These are phyloP conservation scores for Matsumyia berberina DNA, from an alignment of 2,888 invertebrate species.

Conservation along the genomic window DNA sequence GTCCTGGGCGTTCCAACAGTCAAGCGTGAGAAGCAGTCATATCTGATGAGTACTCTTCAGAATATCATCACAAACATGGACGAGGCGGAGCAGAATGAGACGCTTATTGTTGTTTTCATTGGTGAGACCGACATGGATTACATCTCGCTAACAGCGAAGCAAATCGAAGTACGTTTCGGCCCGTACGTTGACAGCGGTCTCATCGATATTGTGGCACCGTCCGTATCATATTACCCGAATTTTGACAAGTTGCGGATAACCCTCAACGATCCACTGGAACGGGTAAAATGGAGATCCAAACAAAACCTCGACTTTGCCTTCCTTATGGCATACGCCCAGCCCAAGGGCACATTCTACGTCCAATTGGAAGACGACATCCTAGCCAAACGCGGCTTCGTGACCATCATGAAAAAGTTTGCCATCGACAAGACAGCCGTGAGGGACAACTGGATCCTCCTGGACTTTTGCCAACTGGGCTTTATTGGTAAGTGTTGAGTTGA, in stretches of 20 bases:
- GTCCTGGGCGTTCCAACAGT: slow-evolving; percentile 95
- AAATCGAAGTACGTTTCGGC: slow-evolving; percentile 91
- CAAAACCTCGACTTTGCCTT: slow-evolving; percentile 97
- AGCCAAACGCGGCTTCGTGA: slow-evolving; percentile 92
- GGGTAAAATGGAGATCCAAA: slow-evolving; percentile 96
- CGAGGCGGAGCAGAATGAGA: slow-evolving; percentile 89
- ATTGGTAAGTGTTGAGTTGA: slow-evolving; percentile 88
- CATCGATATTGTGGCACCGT: slow-evolving; percentile 95
- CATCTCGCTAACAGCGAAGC: slow-evolving; percentile 89
- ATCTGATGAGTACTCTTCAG: slow-evolving; percentile 93
- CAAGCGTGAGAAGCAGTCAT: slow-evolving; percentile 93
- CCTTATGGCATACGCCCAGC: slow-evolving; percentile 96
- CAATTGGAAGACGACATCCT: slow-evolving; percentile 98
- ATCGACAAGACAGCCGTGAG: slow-evolving; percentile 89
- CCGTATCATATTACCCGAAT: slow-evolving; percentile 94
- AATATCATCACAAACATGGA: slow-evolving; percentile 93
- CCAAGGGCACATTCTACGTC: slow-evolving; percentile 94
- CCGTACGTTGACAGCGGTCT: slow-evolving; percentile 90
- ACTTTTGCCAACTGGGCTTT: slow-evolving; percentile 97
- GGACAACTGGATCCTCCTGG: slow-evolving; percentile 93
- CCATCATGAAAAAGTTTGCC: slow-evolving; percentile 93
- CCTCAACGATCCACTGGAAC: slow-evolving; percentile 93
- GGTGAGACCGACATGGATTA: slow-evolving; percentile 94
- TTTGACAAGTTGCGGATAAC: slow-evolving; percentile 90
- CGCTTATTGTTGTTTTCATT: slow-evolving; percentile 93